Percentiles rank a stretch among this genome's conserved stretches.
Evolutionary conservation across 2,888 invertebrate genomes (phyloP).

Genomic region (Drosophila greeni): DNA sequence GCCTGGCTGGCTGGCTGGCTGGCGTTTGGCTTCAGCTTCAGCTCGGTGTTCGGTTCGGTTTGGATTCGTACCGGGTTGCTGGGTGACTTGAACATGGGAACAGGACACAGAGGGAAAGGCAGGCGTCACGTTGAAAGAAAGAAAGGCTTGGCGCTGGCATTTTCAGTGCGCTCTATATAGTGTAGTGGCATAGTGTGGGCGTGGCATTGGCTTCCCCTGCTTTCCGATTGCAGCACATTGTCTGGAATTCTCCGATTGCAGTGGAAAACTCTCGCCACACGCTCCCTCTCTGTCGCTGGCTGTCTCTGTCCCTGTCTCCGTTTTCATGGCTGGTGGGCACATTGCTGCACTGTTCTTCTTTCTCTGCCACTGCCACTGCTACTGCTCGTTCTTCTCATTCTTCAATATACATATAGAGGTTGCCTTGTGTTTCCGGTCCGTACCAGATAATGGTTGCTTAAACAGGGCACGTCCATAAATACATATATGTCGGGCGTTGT

Average conservation of each 20-base stretch:
- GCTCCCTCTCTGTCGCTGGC: not conserved
- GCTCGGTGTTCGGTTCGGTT: slow-evolving; percentile 19
- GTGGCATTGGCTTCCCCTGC: slow-evolving; percentile 27
- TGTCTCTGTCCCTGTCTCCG: slow-evolving; percentile 18
- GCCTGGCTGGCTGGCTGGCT: not conserved
- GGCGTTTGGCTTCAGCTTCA: slow-evolving; percentile 20
- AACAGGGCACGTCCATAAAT: slow-evolving; percentile 52
- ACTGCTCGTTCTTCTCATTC: slow-evolving; percentile 20
- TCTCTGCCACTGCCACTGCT: not conserved
- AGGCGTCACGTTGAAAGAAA: slow-evolving; percentile 46
- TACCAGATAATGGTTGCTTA: slow-evolving; percentile 69
- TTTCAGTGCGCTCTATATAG: slow-evolving; percentile 23
- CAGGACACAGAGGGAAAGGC: slow-evolving; percentile 25
- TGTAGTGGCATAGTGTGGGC: slow-evolving; percentile 17
- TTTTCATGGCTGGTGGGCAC: slow-evolving; percentile 24
- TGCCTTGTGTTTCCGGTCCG: slow-evolving; percentile 63
- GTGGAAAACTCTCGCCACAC: slow-evolving; percentile 17
- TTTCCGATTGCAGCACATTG: slow-evolving; percentile 41
- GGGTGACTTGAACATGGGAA: slow-evolving; percentile 5
- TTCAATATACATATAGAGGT: slow-evolving; percentile 55
- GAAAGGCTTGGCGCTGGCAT: slow-evolving; percentile 42
- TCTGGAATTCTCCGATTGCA: slow-evolving; percentile 40
- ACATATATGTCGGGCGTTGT: slow-evolving; percentile 3
- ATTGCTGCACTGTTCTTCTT: slow-evolving; percentile 4
- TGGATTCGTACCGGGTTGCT: slow-evolving; percentile 3